phyloP scores from a whole-genome alignment of 2,113 vertebrate species.

The Poeciliopsis occidentalis region DNA sequence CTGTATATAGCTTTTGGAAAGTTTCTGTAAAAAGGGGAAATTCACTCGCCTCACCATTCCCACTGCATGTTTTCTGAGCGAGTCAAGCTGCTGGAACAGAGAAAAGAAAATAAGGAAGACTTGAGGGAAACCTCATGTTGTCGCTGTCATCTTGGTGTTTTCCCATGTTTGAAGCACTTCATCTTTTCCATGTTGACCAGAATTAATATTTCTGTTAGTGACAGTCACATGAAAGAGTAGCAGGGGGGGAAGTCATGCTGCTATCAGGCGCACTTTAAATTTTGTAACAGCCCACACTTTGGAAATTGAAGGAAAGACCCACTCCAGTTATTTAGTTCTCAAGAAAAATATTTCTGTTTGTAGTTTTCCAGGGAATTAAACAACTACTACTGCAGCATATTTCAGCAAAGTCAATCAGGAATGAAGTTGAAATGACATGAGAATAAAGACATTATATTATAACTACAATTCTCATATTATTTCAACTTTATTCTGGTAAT shows the following conservation, averaged over 20 bases:
- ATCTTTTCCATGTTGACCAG: background rate
- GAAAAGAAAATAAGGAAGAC: background rate
- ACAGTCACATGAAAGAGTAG: conserved; percentile 32
- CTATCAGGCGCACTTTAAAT: conserved; percentile 19
- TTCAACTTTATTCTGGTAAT: no score
- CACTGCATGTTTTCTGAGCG: background rate
- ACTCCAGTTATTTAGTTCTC: conserved; percentile 1
- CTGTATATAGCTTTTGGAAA: no score
- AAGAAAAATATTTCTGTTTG: background rate
- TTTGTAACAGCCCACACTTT: background rate
- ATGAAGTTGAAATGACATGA: no score
- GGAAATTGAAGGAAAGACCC: background rate
- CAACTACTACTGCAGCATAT: background rate
- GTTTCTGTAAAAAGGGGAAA: background rate
- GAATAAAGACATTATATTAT: no score
- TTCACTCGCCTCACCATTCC: background rate
- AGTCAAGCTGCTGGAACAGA: background rate
- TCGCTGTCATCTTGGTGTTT: conserved; percentile 6
- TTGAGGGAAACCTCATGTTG: background rate
- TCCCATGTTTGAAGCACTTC: background rate
- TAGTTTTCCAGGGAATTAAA: conserved; percentile 43
- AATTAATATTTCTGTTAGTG: conserved; percentile 13
- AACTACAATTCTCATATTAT: no score
- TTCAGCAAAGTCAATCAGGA: no score
- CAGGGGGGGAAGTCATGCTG: conserved; percentile 17